phyloP scores from a whole-genome alignment of 2,797 vertebrate genomes.

The Phaenicophaeus curvirostris region DNA sequence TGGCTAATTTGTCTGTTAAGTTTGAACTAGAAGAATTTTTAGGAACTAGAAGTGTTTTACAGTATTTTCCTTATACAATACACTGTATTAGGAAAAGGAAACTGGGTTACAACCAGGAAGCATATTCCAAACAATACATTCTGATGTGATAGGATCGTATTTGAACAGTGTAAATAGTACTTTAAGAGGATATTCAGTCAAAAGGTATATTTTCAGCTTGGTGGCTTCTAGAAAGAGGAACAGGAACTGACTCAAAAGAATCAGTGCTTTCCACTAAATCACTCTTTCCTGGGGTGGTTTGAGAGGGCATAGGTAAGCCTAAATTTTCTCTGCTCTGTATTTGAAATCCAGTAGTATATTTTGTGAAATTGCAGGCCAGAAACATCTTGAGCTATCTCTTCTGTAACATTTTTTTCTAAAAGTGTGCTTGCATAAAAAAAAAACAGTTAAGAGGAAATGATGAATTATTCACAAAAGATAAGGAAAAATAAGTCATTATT shows the following conservation, averaged over 20 bases:
- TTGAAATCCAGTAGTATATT: not conserved
- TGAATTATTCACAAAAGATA: constrained; percentile 1
- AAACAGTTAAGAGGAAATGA: not conserved
- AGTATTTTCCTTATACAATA: not conserved
- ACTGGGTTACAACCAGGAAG: not conserved
- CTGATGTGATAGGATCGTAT: not conserved
- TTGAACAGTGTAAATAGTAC: not conserved
- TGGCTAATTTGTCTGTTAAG: not conserved
- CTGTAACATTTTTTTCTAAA: not conserved
- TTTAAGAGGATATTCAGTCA: not conserved
- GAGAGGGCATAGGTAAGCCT: not conserved
- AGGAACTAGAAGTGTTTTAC: not conserved
- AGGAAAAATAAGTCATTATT: not conserved
- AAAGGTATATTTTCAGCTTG: not conserved
- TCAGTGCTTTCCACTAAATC: not conserved
- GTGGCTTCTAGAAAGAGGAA: not conserved
- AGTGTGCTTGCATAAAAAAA: not conserved
- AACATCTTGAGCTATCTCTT: not conserved
- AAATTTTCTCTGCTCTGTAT: not conserved
- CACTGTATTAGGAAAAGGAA: not conserved
- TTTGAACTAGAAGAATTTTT: not conserved
- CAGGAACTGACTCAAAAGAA: not conserved
- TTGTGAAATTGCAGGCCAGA: not conserved
- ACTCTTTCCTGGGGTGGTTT: not conserved
- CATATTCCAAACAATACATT: not conserved